Conservation (phyloP, 2,888 invertebrate species). For the Subacronicta megacephala region DNA sequence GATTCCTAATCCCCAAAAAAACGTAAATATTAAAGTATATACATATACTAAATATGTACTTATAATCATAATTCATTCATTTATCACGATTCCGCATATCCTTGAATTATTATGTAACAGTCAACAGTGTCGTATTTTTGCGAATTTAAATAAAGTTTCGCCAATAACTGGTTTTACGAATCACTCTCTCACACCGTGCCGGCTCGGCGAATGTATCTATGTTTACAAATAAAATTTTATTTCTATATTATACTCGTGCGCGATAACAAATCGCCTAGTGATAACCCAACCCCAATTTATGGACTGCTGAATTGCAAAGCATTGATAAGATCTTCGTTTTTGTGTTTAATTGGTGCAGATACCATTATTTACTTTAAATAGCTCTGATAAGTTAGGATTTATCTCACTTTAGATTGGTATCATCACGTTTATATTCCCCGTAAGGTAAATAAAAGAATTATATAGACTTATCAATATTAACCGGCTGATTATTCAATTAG, state of each 20-base stretch:
- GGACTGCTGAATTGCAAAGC: slow-evolving; percentile 16
- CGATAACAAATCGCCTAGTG: slow-evolving; percentile 23
- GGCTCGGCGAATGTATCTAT: background rate
- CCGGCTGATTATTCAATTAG: too few relatives aligned
- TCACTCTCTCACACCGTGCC: slow-evolving; percentile 44
- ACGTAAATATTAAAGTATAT: too few relatives aligned
- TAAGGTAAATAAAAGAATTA: too few relatives aligned
- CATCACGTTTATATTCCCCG: too few relatives aligned
- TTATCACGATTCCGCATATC: slow-evolving; percentile 1
- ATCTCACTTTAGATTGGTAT: background rate
- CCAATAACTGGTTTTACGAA: slow-evolving; percentile 22
- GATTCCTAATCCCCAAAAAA: too few relatives aligned
- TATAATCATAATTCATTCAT: background rate
- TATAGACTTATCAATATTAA: too few relatives aligned
- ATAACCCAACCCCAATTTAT: slow-evolving; percentile 22
- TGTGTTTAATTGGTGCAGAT: background rate
- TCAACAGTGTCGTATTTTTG: slow-evolving; percentile 9
- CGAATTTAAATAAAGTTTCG: slow-evolving; percentile 20
- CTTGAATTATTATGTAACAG: slow-evolving; percentile 1
- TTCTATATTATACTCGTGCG: slow-evolving; percentile 20
- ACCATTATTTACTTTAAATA: too few relatives aligned
- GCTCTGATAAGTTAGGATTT: too few relatives aligned
- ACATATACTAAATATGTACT: background rate
- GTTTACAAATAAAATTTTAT: slow-evolving; percentile 31
- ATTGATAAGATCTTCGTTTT: background rate